Percentiles rank a stretch among this genome's conserved stretches.
phyloP scores from a whole-genome alignment of 2,797 vertebrate genomes.

The Peromyscus eremicus region DNA sequence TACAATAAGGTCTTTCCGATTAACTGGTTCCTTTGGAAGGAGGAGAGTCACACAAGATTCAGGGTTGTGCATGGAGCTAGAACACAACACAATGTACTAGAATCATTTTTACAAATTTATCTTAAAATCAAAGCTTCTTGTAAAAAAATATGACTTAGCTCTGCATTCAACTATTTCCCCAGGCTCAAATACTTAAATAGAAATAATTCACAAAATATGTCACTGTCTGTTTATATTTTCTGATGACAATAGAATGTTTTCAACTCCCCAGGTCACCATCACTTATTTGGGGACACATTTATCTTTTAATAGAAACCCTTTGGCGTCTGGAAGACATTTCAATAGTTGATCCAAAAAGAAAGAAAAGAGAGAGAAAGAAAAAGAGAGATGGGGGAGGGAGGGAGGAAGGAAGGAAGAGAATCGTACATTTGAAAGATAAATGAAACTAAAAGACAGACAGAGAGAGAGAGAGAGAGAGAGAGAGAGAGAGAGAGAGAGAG shows the following conservation, averaged over 20 bases:
- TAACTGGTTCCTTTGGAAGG: neutral
- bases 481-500: no score
- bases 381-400: no score
- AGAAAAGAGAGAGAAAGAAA: neutral
- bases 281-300: constrained; percentile 67
- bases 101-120: constrained; percentile 56
- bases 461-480: no score
- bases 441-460: neutral
- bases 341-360: constrained; percentile 18
- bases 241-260: constrained; percentile 54
- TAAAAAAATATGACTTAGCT: constrained; percentile 44
- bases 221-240: constrained; percentile 61
- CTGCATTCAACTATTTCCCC: constrained; percentile 61
- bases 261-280: constrained; percentile 30
- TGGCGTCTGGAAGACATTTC: constrained; percentile 42
- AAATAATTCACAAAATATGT: constrained; percentile 69
- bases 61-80: neutral
- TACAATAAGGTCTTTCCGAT: neutral
- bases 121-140: constrained; percentile 71
- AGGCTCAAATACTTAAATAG: constrained; percentile 63
- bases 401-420: neutral
- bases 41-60: neutral
- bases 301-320: constrained; percentile 54
- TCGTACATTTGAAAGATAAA: constrained; percentile 31
- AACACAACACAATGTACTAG: neutral